These are phyloP conservation scores for Drosophila meridiana DNA, from an alignment of 2,888 invertebrate species.

Conservation along the genomic window DNA sequence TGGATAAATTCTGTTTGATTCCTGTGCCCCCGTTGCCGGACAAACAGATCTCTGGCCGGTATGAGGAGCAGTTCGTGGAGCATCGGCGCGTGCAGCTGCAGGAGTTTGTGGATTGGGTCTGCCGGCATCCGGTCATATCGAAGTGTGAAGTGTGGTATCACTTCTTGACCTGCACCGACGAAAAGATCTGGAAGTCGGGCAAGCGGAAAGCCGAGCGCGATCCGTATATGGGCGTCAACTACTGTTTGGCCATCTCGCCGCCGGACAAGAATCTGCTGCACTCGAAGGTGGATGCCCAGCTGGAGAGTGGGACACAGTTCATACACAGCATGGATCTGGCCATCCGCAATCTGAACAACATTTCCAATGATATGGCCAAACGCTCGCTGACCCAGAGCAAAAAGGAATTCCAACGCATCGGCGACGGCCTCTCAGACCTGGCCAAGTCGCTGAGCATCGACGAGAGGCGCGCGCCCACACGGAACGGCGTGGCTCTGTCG, in stretches of 20 bases:
- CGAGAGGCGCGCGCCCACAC: constrained; percentile 87
- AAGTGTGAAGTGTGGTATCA: constrained; percentile 97
- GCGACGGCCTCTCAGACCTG: constrained; percentile 93
- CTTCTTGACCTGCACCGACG: constrained; percentile 98
- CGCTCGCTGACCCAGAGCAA: constrained; percentile 89
- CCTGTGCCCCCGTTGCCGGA: constrained; percentile 99
- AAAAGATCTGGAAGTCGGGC: constrained; percentile 98
- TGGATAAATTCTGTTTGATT: constrained; percentile 96
- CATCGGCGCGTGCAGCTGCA: constrained; percentile 97
- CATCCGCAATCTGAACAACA: constrained; percentile 92
- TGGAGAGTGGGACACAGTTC: constrained; percentile 93
- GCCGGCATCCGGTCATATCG: constrained; percentile 97
- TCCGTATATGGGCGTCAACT: constrained; percentile 94
- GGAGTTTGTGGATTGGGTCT: constrained; percentile 98
- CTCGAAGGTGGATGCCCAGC: constrained; percentile 91
- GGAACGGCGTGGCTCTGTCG: constrained; percentile 89
- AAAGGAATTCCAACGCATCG: constrained; percentile 95
- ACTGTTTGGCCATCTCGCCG: constrained; percentile 94
- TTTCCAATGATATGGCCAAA: constrained; percentile 94
- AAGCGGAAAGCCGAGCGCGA: constrained; percentile 98
- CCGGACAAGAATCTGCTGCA: constrained; percentile 92
- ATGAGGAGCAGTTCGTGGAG: constrained; percentile 98
- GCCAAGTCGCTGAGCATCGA: constrained; percentile 94
- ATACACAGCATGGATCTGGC: constrained; percentile 94
- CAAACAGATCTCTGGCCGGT: constrained; percentile 98